These are phyloP conservation scores for Virgularia gustaviana DNA, from an alignment of 92 coral and sea anemone species.

Conservation along the genomic window DNA sequence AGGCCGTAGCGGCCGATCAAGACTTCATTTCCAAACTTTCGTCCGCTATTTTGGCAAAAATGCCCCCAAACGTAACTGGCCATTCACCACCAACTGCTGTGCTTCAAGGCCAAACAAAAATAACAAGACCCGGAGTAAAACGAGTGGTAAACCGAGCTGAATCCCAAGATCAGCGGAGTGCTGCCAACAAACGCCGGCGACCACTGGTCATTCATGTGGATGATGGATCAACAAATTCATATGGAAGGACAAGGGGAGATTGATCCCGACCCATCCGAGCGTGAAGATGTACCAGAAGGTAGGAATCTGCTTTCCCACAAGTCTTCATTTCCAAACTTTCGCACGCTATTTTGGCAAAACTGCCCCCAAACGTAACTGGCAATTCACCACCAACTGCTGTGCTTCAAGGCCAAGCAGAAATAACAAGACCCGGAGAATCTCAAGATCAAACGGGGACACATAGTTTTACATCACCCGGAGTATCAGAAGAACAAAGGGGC, in stretches of 20 bases:
- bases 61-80: background rate
- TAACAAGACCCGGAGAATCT: background rate
- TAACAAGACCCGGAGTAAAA: too few relatives aligned
- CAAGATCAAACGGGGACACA: slow-evolving; percentile 5
- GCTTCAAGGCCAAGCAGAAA: slow-evolving; percentile 12
- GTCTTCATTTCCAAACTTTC: background rate
- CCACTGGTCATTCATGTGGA: too few relatives aligned
- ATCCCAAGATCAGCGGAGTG: too few relatives aligned
- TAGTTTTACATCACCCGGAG: background rate
- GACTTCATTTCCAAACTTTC: background rate
- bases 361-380: background rate
- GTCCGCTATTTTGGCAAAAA: background rate
- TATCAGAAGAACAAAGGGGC: background rate
- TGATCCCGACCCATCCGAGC: too few relatives aligned
- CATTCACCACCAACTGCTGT: background rate
- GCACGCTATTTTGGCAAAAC: background rate
- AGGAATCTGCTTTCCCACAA: too few relatives aligned
- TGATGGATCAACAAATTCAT: too few relatives aligned
- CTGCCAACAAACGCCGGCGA: too few relatives aligned
- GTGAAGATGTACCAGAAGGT: too few relatives aligned
- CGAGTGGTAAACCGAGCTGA: too few relatives aligned
- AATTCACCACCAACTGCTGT: background rate
- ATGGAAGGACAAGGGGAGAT: too few relatives aligned
- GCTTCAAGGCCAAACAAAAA: too few relatives aligned
- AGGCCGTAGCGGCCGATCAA: too few relatives aligned